Evolutionary conservation across 2,888 invertebrate genomes (phyloP).

Genomic region (Carterocephalus palaemon): DNA sequence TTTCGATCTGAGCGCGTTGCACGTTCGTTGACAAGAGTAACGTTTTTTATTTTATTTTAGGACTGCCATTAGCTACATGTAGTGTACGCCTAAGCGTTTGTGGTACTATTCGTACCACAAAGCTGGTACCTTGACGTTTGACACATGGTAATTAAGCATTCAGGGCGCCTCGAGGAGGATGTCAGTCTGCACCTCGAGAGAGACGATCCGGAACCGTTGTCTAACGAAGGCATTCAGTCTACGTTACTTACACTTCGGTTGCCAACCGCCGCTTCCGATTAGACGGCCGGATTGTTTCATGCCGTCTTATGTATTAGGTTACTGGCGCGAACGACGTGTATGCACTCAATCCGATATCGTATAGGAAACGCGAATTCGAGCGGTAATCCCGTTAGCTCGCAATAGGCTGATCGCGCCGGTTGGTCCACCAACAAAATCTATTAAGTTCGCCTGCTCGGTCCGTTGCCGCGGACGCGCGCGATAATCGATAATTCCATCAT

Average conservation of each 20-base stretch:
- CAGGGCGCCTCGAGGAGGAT: conserved; percentile 13
- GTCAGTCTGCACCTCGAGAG: conserved; percentile 18
- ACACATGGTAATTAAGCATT: conserved; percentile 22
- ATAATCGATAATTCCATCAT: conserved; percentile 65
- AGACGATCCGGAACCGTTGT: conserved; percentile 30
- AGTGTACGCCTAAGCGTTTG: not conserved
- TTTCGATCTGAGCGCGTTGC: conserved; percentile 30
- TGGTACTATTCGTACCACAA: not conserved
- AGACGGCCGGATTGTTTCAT: conserved; percentile 31
- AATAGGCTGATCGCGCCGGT: conserved; percentile 62
- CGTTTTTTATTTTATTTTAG: not conserved
- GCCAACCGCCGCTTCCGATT: conserved; percentile 32
- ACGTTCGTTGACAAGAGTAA: conserved; percentile 12
- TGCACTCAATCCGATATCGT: conserved; percentile 49
- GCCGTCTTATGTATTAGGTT: conserved; percentile 29
- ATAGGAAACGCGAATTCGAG: conserved; percentile 61
- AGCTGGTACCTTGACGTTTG: conserved; percentile 8
- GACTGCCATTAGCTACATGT: not conserved
- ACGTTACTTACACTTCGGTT: conserved; percentile 19
- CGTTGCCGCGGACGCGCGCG: conserved; percentile 60
- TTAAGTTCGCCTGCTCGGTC: conserved; percentile 71
- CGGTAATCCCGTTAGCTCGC: conserved; percentile 71
- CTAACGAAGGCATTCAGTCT: conserved; percentile 48
- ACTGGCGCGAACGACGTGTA: conserved; percentile 41
- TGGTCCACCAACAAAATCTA: conserved; percentile 70